Percentiles rank a stretch among this genome's conserved stretches.
Evolutionary conservation across 2,888 invertebrate genomes (phyloP).

Genomic region (Tridacna gigas): DNA sequence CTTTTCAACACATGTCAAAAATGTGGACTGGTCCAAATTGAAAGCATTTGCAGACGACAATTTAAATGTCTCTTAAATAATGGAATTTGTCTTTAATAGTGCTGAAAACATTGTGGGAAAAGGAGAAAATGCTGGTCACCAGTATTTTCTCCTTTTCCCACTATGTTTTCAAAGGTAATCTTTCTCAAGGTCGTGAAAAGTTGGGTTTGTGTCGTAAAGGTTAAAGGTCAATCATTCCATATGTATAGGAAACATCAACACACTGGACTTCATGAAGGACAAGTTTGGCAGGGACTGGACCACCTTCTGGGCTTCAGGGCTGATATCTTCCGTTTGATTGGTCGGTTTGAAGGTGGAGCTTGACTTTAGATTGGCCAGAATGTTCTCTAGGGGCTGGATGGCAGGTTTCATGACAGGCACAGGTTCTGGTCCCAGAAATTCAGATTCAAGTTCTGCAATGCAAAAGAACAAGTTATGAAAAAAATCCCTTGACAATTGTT

Average conservation of each 20-base stretch:
- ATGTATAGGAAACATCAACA: slow-evolving; percentile 83
- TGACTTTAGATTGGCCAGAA: slow-evolving; percentile 80
- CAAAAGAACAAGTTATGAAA: background rate
- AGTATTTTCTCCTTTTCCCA: background rate
- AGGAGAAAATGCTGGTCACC: background rate
- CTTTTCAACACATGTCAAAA: too few species aligned
- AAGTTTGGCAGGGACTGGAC: slow-evolving; percentile 83
- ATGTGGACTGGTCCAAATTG: too few species aligned
- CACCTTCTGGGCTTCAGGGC: slow-evolving; percentile 81
- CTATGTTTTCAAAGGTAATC: background rate
- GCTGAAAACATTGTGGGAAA: background rate
- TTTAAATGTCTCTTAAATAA: too few species aligned
- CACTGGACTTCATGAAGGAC: slow-evolving; percentile 84
- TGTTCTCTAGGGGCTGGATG: slow-evolving; percentile 81
- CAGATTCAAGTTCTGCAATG: slow-evolving; percentile 77
- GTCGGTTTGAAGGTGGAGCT: slow-evolving; percentile 73
- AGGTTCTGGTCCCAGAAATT: slow-evolving; percentile 68
- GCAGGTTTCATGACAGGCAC: slow-evolving; percentile 50
- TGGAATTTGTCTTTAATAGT: background rate
- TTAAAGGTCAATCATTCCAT: slow-evolving; percentile 13
- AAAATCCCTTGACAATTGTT: too few species aligned
- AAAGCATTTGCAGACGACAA: too few species aligned
- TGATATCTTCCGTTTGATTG: slow-evolving; percentile 72
- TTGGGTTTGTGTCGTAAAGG: too few species aligned
- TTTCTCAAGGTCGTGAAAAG: too few species aligned